Conservation (phyloP, 2,797 vertebrate species). For the Tragelaphus oryx region DNA sequence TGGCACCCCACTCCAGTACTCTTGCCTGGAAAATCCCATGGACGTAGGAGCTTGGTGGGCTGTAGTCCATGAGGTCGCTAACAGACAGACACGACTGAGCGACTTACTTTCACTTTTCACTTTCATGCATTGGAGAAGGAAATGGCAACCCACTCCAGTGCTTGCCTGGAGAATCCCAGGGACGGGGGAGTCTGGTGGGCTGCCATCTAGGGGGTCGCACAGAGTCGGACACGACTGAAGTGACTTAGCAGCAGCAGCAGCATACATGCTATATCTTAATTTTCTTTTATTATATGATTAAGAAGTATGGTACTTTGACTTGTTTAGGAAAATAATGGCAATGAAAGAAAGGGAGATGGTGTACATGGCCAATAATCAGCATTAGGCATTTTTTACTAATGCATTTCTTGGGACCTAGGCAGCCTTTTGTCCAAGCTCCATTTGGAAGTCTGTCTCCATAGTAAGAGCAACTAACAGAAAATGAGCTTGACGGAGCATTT, state of each 20-base stretch:
- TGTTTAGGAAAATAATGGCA: conserved; percentile 18
- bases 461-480: conserved; percentile 6
- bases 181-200: no score
- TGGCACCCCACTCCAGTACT: no score
- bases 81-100: accelerated
- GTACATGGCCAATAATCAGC: not conserved
- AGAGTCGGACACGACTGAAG: no score
- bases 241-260: no score
- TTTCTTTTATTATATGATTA: conserved; percentile 21
- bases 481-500: not conserved
- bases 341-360: not conserved
- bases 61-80: no score
- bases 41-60: no score
- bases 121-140: no score
- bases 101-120: no score
- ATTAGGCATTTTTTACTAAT: not conserved
- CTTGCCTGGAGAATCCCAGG: no score
- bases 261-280: not conserved
- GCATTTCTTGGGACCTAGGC: not conserved
- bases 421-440: not conserved
- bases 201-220: no score
- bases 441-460: not conserved
- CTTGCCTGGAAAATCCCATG: no score
- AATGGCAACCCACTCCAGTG: no score
- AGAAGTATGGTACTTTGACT: not conserved